Conservation (phyloP, 1,140 invertebrate genomes). For the Drosophila willistoni region DNA sequence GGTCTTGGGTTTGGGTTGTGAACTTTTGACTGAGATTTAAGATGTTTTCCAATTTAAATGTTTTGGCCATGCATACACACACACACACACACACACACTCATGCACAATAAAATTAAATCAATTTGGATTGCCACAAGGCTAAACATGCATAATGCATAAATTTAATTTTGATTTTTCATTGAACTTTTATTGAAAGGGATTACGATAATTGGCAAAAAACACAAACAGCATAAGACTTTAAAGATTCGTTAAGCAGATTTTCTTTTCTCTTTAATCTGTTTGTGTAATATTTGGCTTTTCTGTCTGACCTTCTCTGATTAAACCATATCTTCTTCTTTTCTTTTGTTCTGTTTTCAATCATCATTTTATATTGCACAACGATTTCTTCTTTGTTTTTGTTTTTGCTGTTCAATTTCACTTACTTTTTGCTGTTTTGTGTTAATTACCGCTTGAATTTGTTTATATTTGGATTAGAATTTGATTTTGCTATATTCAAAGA, state of each 20-base stretch:
- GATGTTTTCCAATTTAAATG: neutral
- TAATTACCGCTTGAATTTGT: neutral
- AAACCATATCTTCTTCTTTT: too few species aligned
- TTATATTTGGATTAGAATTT: neutral
- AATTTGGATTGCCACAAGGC: slow-evolving; percentile 28
- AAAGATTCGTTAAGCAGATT: too few species aligned
- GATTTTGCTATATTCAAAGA: neutral
- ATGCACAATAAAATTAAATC: neutral
- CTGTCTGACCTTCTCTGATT: too few species aligned
- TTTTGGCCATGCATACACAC: neutral
- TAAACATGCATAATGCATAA: slow-evolving; percentile 25
- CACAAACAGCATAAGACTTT: too few species aligned
- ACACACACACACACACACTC: slow-evolving; percentile 8
- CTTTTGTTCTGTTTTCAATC: slow-evolving; percentile 19
- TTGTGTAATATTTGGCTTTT: too few species aligned
- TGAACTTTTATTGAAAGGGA: slow-evolving; percentile 11
- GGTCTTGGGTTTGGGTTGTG: too few species aligned
- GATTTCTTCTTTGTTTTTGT: slow-evolving; percentile 1
- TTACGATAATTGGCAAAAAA: too few species aligned
- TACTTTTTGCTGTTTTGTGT: neutral
- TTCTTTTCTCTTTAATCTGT: too few species aligned
- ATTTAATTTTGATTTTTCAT: slow-evolving; percentile 43
- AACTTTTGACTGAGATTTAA: neutral
- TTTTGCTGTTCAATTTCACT: slow-evolving; percentile 29
- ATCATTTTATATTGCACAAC: neutral